These are phyloP conservation scores for Leucoraja ocellata DNA, from an alignment of 2,797 vertebrate species.

Conservation along the genomic window DNA sequence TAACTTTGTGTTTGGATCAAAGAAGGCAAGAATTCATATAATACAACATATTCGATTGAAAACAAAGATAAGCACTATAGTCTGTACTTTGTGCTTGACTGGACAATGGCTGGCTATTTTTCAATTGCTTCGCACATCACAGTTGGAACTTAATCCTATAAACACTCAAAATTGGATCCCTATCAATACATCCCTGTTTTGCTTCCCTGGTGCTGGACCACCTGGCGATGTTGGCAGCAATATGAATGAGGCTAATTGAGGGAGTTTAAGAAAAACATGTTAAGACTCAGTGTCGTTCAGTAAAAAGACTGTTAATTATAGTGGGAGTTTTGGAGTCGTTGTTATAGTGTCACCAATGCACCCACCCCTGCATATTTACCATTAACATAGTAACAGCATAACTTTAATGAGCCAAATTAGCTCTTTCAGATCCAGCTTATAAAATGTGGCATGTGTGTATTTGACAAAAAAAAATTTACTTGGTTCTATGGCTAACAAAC, in stretches of 20 bases:
- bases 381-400: background rate
- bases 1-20: conserved; percentile 45
- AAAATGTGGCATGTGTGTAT: background rate
- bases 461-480: background rate
- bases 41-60: conserved; percentile 45
- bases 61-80: conserved; percentile 40
- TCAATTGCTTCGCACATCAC: conserved; percentile 33
- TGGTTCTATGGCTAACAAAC: background rate
- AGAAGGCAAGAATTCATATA: conserved; percentile 44
- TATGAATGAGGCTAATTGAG: conserved; percentile 42
- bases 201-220: conserved; percentile 44
- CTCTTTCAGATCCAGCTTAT: background rate
- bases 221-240: conserved; percentile 45
- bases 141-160: conserved; percentile 26
- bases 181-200: conserved; percentile 37
- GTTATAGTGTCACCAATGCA: conserved; percentile 37
- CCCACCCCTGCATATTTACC: background rate
- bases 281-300: conserved; percentile 40
- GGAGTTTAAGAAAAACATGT: conserved; percentile 46
- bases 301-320: conserved; percentile 45
- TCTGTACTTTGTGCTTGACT: conserved; percentile 36
- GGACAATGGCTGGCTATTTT: conserved; percentile 39
- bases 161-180: conserved; percentile 40
- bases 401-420: background rate
- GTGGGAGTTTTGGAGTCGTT: conserved; percentile 40